Conservation (phyloP, 2,888 invertebrate genomes). For the Anticlea derivata region DNA sequence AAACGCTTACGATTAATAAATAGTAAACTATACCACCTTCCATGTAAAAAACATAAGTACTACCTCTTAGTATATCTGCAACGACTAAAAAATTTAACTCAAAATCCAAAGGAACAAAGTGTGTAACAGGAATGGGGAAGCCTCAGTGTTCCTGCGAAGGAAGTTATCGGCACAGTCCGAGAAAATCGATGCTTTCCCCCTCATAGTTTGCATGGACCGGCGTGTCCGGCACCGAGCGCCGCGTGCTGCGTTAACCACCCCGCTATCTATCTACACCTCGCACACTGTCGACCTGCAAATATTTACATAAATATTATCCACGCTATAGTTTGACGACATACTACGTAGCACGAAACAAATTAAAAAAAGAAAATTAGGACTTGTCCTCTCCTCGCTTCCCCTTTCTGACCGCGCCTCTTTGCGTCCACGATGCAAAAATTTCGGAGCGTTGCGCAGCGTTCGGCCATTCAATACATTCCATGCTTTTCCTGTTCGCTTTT, state of each 20-base stretch:
- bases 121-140: conserved; percentile 60
- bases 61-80: neutral
- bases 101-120: conserved; percentile 47
- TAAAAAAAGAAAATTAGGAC: conserved; percentile 49
- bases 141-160: conserved; percentile 53
- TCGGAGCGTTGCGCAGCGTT: conserved; percentile 61
- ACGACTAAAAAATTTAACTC: conserved; percentile 21
- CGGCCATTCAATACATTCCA: conserved; percentile 44
- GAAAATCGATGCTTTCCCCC: conserved; percentile 80
- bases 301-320: neutral
- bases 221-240: conserved; percentile 46
- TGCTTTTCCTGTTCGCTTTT: conserved; percentile 24
- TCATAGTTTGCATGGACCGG: conserved; percentile 79
- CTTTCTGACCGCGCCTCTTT: conserved; percentile 46
- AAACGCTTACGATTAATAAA: no score
- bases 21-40: no score
- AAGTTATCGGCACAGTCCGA: conserved; percentile 79
- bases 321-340: conserved; percentile 2
- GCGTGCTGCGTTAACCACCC: conserved; percentile 18
- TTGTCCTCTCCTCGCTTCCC: conserved; percentile 39
- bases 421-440: conserved; percentile 69
- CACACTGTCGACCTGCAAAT: conserved; percentile 7
- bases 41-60: no score
- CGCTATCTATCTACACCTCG: conserved; percentile 37
- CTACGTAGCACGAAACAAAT: conserved; percentile 9